Percentiles rank a stretch among this genome's conserved stretches.
These are phyloP conservation scores for Sceliomorpha sp. DNA, from an alignment of 2,888 invertebrate species.

Conservation along the genomic window DNA sequence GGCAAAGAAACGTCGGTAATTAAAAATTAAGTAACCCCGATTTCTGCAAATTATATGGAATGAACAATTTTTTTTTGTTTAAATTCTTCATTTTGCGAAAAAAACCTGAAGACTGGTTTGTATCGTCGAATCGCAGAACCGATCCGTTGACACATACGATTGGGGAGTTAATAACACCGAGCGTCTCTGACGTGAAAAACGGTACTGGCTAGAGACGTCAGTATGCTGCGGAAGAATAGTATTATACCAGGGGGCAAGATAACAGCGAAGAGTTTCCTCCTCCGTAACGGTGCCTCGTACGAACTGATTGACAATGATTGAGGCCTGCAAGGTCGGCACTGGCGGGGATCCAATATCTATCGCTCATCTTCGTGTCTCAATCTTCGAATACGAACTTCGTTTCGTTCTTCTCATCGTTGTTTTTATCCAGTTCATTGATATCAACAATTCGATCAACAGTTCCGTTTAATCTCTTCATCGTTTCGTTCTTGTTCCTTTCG, in stretches of 20 bases:
- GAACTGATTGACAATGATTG: conserved; percentile 73
- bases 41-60: too few relatives aligned
- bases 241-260: conserved; percentile 56
- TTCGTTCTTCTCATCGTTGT: conserved; percentile 11
- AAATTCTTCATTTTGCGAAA: too few relatives aligned
- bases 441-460: conserved; percentile 8
- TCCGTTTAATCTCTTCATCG: too few relatives aligned
- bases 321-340: conserved; percentile 57
- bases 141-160: conserved; percentile 27
- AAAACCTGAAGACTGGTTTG: too few relatives aligned
- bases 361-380: not conserved
- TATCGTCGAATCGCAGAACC: too few relatives aligned
- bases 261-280: conserved; percentile 50
- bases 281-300: conserved; percentile 69
- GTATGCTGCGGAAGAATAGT: conserved; percentile 61
- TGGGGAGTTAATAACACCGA: conserved; percentile 39
- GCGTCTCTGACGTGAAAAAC: conserved; percentile 55
- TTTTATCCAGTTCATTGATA: not conserved
- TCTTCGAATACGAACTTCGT: conserved; percentile 1
- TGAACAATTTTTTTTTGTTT: too few relatives aligned
- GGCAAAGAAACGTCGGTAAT: too few relatives aligned
- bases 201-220: conserved; percentile 57
- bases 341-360: conserved; percentile 3
- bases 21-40: too few relatives aligned
- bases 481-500: too few relatives aligned